phyloP scores from a whole-genome alignment of 1,140 invertebrate species.

The Bilobella aurantiaca region DNA sequence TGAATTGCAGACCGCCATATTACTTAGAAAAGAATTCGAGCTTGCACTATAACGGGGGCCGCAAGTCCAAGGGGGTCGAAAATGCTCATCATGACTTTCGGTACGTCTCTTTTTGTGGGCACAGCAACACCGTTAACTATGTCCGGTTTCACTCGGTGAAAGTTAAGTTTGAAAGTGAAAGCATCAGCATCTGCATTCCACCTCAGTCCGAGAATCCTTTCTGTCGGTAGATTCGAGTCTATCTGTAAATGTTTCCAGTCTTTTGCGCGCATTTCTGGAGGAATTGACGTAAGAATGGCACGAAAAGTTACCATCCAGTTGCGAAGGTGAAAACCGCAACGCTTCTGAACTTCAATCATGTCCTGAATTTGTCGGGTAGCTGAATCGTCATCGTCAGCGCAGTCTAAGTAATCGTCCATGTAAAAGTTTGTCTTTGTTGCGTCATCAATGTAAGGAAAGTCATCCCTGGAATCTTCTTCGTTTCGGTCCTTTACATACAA shows the following conservation, averaged over 20 bases:
- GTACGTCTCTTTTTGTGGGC: constrained; percentile 22
- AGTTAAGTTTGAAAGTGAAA: constrained; percentile 4
- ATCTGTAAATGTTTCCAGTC: too few species aligned
- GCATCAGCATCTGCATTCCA: too few species aligned
- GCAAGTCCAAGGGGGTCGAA: constrained; percentile 30
- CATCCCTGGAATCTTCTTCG: constrained; percentile 3
- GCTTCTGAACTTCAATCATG: not conserved
- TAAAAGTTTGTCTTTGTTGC: constrained; percentile 10
- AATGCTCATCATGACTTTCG: constrained; percentile 3
- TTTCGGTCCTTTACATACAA: constrained; percentile 10
- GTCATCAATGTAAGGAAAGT: not conserved
- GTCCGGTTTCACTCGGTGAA: not conserved
- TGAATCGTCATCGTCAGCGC: constrained; percentile 10
- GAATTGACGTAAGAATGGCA: too few species aligned
- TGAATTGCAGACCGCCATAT: constrained; percentile 21
- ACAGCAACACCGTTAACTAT: not conserved
- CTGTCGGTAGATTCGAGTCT: too few species aligned
- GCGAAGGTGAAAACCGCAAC: too few species aligned
- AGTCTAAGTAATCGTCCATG: constrained; percentile 22
- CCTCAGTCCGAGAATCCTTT: too few species aligned
- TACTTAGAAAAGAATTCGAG: constrained; percentile 26
- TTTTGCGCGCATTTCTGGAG: too few species aligned
- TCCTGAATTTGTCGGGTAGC: constrained; percentile 16
- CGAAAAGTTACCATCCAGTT: too few species aligned
- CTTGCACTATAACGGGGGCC: constrained; percentile 10